Base-by-base conservation (phyloP, 2,113 vertebrate genomes). In the Anoura caudifer region DNA sequence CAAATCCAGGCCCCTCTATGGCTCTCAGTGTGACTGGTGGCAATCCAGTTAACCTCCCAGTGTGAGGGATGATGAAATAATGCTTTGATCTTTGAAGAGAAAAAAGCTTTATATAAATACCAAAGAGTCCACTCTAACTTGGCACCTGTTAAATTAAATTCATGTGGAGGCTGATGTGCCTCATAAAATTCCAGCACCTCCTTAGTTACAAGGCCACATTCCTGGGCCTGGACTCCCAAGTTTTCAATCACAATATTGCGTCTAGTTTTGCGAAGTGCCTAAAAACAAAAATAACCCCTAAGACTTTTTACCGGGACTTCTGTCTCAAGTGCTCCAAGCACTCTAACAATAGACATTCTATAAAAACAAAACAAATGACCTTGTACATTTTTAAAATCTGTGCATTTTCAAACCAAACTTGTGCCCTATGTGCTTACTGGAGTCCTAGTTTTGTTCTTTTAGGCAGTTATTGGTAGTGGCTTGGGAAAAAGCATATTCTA, bases 61-160 rank as follows among this genome's bases (percentile, higher is more conserved):
- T 59, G 52, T 93, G 97, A 92, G n/a, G 22, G 63, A 75, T 91
- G 82, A 94, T 97, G 96, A 96, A 94, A 91, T 94, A 91, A 84
- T 1, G 54, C 95, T 97, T 97, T 96, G 96, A 97, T 97, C 91
- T 97, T 38, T 24, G 33, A 45, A 76, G 69, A 91, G 73, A 72
- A 59, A 82, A 90, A 87, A 67, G 47, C 84, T 88, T 80, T 81
- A 81, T 59, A 83, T 70, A 96, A 96, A 95, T 96, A 95, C 56
- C 69, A 91, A 96, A 85, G 38, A 87, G 56, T 50, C 81, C 15
- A 28, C 31, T 86, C 56, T 91, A 76, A 52, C 67, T 86, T 47
- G 24, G 50, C 61, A 87, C 36, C 41, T 90, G n/a, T n/a, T n/a
- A n/a, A n/a, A n/a, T 94, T 94, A 91, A 90, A 54, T 87, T 94